Percentiles rank a stretch among this genome's conserved stretches.
These are phyloP conservation scores for Bolinopsis microptera DNA, from an alignment of 37 sponge, comb jelly and placozoan species.

Conservation along the genomic window DNA sequence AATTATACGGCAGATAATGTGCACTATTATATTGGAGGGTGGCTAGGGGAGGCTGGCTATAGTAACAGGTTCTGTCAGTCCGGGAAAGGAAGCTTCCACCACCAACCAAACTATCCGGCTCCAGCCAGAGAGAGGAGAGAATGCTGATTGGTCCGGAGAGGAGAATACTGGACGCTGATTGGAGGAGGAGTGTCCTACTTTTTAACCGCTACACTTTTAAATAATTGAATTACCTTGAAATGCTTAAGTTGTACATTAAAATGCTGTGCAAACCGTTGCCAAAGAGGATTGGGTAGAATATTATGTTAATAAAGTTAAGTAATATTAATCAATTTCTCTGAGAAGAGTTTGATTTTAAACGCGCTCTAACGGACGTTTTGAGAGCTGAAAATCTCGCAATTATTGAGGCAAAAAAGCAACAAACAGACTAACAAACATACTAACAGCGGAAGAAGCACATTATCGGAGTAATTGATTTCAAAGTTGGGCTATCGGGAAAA, in stretches of 20 bases:
- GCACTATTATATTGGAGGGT: background rate
- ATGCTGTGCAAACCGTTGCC: too few species aligned
- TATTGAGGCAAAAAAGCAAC: too few species aligned
- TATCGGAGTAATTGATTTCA: background rate
- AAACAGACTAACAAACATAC: background rate
- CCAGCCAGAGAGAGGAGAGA: background rate
- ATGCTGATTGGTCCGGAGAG: background rate
- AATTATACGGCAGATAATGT: background rate
- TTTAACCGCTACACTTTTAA: background rate
- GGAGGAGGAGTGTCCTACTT: background rate
- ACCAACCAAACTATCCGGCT: background rate
- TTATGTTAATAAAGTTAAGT: background rate
- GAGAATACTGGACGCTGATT: background rate
- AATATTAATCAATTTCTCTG: too few species aligned
- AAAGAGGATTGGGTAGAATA: background rate
- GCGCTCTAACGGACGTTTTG: background rate
- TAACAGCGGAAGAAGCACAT: background rate
- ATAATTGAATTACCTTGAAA: background rate
- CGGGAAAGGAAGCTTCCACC: background rate
- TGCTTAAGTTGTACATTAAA: background rate
- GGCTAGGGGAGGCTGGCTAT: too few species aligned
- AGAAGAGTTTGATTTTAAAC: background rate
- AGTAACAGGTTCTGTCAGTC: too few species aligned
- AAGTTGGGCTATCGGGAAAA: background rate
- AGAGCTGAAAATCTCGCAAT: too few species aligned